Base-by-base conservation (phyloP, 2,797 vertebrate species). In the Crocodylus rhombifer region DNA sequence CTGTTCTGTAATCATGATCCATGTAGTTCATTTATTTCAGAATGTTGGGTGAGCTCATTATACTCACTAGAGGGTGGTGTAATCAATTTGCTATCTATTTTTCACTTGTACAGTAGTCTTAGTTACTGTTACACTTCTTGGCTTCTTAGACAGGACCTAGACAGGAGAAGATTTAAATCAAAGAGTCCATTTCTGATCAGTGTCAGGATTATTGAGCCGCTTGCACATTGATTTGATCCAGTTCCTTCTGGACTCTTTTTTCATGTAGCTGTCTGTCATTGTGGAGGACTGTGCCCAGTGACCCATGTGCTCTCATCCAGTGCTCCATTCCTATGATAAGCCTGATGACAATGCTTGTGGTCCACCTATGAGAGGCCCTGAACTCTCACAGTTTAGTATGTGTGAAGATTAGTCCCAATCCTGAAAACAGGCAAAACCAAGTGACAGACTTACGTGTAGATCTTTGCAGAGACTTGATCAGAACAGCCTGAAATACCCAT, bases 1-100 rank as follows among this genome's bases (percentile, higher is more conserved):
- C 33, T 25, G 21, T 23, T 7, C 69, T 26, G 25, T 20, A 25
- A 25, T 62, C 25, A 62, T 62, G 61, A 62, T 62, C 61, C 25
- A 25, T 26, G 5, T 14, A 16, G 36, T 73, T 73, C 36, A 20
- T 36, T 36, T 36, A 71, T 73, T 26, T 25, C 15, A 73, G 36
- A 36, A 51, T 73, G 21, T 13, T 25, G 17, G 57, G 18, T 57
- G 20, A 26, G 33, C 4, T 25, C 20, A 10, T 51, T 5, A n/a
- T 13, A 51, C 2, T 28, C 23, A 62, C 25, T 16, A 0, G 42
- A n/a, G 23, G 20, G 25, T 14, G 2, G 16, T 12, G 0, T 71
- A 28, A 14, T 62, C n/a, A 65, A n/a, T 65, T 65, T 65, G 14
- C 13, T 36, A 26, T 85, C 63, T 42, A 4, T 63, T 71, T 77